Conservation (phyloP, 2,113 vertebrate species). For the Cepphus grylle region DNA sequence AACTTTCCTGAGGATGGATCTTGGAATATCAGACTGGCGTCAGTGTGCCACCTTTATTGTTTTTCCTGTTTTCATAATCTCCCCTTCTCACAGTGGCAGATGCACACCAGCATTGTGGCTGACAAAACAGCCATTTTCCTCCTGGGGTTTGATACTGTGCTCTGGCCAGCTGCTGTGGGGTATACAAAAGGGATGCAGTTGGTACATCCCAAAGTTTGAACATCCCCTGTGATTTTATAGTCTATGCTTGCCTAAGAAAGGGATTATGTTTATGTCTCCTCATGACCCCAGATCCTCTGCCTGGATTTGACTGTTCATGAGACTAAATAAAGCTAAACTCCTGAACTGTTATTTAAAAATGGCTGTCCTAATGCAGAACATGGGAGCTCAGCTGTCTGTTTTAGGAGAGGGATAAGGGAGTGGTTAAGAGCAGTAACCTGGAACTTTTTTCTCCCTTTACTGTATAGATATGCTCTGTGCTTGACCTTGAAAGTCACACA, state of each 20-base stretch:
- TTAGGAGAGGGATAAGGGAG: neutral
- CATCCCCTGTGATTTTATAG: neutral
- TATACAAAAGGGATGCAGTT: slow-evolving; percentile 21
- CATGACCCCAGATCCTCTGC: neutral
- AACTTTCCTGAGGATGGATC: slow-evolving; percentile 46
- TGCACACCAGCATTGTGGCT: slow-evolving; percentile 38
- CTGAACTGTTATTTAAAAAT: neutral
- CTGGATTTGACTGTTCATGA: neutral
- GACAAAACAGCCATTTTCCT: slow-evolving; percentile 33
- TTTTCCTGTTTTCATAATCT: slow-evolving; percentile 52
- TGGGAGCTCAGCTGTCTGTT: neutral
- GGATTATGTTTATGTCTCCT: neutral
- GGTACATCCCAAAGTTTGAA: slow-evolving; percentile 24
- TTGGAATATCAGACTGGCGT: slow-evolving; percentile 36
- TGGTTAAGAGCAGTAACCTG: neutral
- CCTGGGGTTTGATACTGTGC: neutral
- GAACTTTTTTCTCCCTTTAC: neutral
- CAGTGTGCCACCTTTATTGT: slow-evolving; percentile 49
- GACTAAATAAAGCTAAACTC: neutral
- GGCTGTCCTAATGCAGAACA: neutral
- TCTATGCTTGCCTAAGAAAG: neutral
- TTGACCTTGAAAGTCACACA: neutral
- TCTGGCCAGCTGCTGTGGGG: slow-evolving; percentile 30
- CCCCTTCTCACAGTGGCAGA: slow-evolving; percentile 50
- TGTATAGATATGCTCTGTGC: neutral